Evolutionary conservation across 2,113 vertebrate species (phyloP).

Genomic region (Tenrec ecaudatus): DNA sequence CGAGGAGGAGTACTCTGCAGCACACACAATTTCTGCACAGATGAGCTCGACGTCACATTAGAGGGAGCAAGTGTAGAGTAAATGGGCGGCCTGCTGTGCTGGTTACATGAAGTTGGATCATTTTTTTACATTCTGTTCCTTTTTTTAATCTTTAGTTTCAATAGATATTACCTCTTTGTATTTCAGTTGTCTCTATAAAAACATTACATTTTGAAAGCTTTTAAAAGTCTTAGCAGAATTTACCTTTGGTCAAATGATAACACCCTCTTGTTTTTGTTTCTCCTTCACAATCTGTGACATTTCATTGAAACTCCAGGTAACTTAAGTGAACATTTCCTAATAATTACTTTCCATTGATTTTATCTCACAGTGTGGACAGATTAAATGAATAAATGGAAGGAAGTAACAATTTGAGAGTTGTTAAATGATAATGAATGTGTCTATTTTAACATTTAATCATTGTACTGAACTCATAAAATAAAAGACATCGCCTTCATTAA

Average conservation of each 20-base stretch:
- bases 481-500: background rate
- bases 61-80: too few species aligned
- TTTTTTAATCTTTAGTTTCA: background rate
- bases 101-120: background rate
- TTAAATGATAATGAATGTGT: background rate
- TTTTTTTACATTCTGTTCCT: slow-evolving; percentile 8
- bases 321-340: background rate
- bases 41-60: too few species aligned
- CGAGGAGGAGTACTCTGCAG: too few species aligned
- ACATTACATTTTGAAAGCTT: background rate
- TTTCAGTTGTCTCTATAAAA: background rate
- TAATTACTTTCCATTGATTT: background rate
- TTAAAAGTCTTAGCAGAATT: background rate
- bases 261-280: background rate
- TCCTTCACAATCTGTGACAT: background rate
- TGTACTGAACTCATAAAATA: background rate
- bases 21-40: too few species aligned
- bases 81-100: too few species aligned
- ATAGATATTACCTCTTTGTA: background rate
- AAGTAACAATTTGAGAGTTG: background rate
- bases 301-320: background rate
- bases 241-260: background rate
- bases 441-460: background rate
- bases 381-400: background rate
- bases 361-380: background rate